Base-by-base conservation (phyloP, 2,797 vertebrate species). In the Chloroceryle inda region DNA sequence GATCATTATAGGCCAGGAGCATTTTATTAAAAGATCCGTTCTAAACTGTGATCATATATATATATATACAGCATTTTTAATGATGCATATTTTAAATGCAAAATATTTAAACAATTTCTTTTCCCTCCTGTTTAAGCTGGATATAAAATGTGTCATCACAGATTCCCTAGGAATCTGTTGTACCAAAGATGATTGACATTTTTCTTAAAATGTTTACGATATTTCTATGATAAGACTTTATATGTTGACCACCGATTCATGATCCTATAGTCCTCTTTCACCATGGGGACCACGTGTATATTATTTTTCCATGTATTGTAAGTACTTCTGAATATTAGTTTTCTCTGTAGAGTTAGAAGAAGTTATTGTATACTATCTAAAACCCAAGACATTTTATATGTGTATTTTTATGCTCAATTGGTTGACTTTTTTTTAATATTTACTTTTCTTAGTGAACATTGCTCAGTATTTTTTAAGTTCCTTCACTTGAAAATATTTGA, bases 141-240 rank as follows among this genome's bases (percentile, higher is more conserved):
- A 77, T 92, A 83, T 84, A 96, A 93, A 86, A 94, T 68, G 6
- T 55, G 62, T 78, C 85, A 93, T 74, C 85, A 66, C 79, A 96
- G 88, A 94, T 95, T 89, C 45, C 67, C 69, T 80, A 69, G 88
- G 63, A 93, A 59, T 96, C 85, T 92, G 31, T 92, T 95, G 96
- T 93, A 97, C 98, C 98, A 98, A 98, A 98, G 98, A 96, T 71
- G 44, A 93, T 82, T 80, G 73, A 82, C 76, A 83, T 96, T 76
- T 52, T 52, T 52, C 26, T 52, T 52, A 52, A 29, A 78, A 96
- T 91, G 97, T 98, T 98, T 98, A 98, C 98, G 97, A 4, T 93
- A 87, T 96, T 97, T 97, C 92, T 96, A 1, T 81, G 68, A 68
- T 79, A 89, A 84, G 88, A 86, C 88, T 95, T 89, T 67, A 20